Conservation (phyloP, 1,140 invertebrate species). For the Penaeus japonicus region DNA sequence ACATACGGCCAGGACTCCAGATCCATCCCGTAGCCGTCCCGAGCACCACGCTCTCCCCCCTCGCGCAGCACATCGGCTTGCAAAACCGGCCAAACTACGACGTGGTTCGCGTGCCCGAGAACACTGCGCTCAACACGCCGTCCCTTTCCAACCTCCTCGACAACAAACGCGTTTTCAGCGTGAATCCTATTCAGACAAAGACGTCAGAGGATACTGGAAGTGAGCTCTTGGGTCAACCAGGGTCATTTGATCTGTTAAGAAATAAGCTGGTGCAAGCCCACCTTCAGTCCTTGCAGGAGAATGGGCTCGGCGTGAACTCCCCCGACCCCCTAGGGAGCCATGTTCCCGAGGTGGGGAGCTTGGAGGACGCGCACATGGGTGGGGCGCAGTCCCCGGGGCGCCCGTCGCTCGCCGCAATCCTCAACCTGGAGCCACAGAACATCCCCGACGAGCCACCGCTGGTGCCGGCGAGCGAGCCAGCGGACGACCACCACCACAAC, state of each 20-base stretch:
- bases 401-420: not conserved
- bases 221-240: not conserved
- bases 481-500: not conserved
- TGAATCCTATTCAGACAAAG: conserved; percentile 1
- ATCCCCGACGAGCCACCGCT: conserved; percentile 9
- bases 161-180: conserved; percentile 5
- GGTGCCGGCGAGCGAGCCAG: not conserved
- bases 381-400: not conserved
- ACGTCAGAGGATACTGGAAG: not conserved
- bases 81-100: not conserved
- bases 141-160: not conserved
- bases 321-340: not conserved
- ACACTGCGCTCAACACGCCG: not conserved
- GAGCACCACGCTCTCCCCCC: not conserved
- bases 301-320: not conserved
- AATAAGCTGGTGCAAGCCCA: not conserved
- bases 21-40: not conserved
- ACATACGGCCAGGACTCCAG: not conserved
- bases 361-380: conserved; percentile 3
- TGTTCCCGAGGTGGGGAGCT: not conserved
- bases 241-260: not conserved
- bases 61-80: not conserved
- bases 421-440: not conserved
- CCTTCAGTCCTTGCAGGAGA: not conserved
- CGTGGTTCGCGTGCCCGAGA: not conserved